phyloP scores from a whole-genome alignment of 2,888 invertebrate species.

The Melikaiella ostensackeni region DNA sequence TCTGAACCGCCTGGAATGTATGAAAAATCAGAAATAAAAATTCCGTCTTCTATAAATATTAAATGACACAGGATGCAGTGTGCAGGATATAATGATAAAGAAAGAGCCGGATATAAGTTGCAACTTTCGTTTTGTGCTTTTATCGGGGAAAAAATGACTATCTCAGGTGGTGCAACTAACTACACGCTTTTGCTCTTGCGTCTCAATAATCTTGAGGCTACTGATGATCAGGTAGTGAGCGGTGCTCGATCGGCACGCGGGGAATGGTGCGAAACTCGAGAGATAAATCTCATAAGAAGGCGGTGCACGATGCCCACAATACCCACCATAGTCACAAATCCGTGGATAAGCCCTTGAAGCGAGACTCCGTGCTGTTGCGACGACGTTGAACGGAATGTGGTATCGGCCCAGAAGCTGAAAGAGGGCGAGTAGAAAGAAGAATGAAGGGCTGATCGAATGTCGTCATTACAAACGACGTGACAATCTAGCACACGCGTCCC shows the following conservation, averaged over 20 bases:
- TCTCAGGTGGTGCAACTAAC: background rate
- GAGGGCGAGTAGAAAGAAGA: conserved; percentile 58
- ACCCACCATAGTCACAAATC: conserved; percentile 72
- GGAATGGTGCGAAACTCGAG: conserved; percentile 56
- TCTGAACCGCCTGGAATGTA: too few species aligned
- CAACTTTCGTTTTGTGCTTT: background rate
- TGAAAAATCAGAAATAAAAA: too few species aligned
- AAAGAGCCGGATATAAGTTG: background rate
- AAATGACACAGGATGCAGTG: background rate
- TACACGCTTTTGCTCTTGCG: conserved; percentile 11
- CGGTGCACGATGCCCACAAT: conserved; percentile 73
- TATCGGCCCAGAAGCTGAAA: conserved; percentile 58
- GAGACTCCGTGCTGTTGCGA: conserved; percentile 64
- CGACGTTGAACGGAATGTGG: conserved; percentile 67
- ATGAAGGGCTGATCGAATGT: conserved; percentile 72
- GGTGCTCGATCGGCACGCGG: conserved; percentile 7
- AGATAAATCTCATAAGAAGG: conserved; percentile 75
- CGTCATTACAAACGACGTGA: conserved; percentile 74
- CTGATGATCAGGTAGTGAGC: conserved; percentile 26
- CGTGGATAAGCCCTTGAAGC: conserved; percentile 72
- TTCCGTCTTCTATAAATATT: background rate
- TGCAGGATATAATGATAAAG: background rate
- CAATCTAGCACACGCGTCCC: conserved; percentile 68
- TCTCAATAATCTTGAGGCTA: conserved; percentile 31
- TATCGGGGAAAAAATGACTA: background rate